Percentiles rank a stretch among this genome's conserved stretches.
Conservation (phyloP, 2,113 vertebrate genomes). For the Rousettus leschenaultii region DNA sequence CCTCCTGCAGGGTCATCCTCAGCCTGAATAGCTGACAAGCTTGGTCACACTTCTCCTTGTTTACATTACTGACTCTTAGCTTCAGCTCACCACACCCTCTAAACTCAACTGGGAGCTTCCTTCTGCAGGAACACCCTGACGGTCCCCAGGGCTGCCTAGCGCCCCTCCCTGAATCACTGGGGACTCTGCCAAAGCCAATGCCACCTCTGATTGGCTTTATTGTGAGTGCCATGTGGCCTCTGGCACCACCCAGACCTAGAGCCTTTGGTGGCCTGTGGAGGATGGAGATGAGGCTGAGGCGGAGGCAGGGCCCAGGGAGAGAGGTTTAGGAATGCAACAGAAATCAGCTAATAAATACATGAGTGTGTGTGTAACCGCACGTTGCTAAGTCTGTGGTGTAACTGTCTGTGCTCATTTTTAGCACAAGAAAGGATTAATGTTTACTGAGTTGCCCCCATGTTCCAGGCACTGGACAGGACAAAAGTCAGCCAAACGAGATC, state of each 20-base stretch:
- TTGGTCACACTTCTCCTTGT: background rate
- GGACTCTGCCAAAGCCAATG: accelerated
- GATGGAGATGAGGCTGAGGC: background rate
- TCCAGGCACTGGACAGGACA: background rate
- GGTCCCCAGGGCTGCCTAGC: background rate
- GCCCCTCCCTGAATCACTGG: background rate
- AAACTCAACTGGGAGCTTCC: slow-evolving; percentile 19
- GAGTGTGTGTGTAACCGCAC: accelerated
- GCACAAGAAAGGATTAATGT: background rate
- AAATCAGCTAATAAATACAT: background rate
- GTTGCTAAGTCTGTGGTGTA: background rate
- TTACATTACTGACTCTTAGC: slow-evolving; percentile 28
- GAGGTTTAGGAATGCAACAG: background rate
- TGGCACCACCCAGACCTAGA: background rate
- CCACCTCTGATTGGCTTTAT: background rate
- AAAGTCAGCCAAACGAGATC: background rate
- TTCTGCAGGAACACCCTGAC: slow-evolving; percentile 29
- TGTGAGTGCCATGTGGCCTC: background rate
- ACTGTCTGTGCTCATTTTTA: background rate
- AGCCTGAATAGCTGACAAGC: background rate
- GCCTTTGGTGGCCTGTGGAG: background rate
- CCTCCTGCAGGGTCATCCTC: background rate
- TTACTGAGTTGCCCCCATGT: background rate
- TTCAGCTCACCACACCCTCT: slow-evolving; percentile 45
- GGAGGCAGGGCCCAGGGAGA: background rate